phyloP scores from a whole-genome alignment of 2,888 invertebrate genomes.

The Frankliniella fusca region DNA sequence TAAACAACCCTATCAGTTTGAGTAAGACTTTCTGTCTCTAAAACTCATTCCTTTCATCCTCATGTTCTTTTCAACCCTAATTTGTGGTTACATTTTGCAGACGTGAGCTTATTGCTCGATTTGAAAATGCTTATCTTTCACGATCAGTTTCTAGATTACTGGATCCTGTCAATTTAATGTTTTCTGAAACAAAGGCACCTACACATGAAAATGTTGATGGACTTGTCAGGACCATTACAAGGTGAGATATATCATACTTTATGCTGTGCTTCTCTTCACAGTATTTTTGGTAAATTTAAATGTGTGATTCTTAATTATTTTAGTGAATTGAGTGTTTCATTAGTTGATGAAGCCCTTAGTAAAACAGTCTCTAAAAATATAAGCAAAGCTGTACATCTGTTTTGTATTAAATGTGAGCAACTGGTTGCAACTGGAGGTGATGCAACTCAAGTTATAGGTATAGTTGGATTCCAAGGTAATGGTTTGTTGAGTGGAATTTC shows the following conservation, averaged over 20 bases:
- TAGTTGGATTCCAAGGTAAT: conserved; percentile 42
- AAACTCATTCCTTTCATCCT: conserved; percentile 34
- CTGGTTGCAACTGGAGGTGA: conserved; percentile 65
- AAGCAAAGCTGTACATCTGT: conserved; percentile 76
- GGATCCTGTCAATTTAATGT: conserved; percentile 81
- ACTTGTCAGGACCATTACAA: conserved; percentile 62
- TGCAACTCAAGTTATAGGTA: conserved; percentile 76
- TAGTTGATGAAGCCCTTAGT: conserved; percentile 76
- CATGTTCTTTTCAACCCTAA: conserved; percentile 11
- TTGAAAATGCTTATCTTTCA: conserved; percentile 81
- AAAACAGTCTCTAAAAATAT: conserved; percentile 76
- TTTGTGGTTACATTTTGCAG: conserved; percentile 43
- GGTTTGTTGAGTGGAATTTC: conserved; percentile 12
- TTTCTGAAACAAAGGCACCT: conserved; percentile 63
- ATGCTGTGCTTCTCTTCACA: background rate
- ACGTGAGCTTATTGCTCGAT: conserved; percentile 59
- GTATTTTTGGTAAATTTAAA: conserved; percentile 27
- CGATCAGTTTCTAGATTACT: conserved; percentile 76
- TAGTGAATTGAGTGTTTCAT: conserved; percentile 77
- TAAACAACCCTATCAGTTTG: background rate
- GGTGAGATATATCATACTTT: conserved; percentile 46
- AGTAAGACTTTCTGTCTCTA: conserved; percentile 27
- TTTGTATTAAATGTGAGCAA: conserved; percentile 67
- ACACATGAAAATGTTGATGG: conserved; percentile 72
- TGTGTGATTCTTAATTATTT: conserved; percentile 35